Conservation (phyloP, 2,888 invertebrate genomes). For the Hirtodrosophila alboralis region DNA sequence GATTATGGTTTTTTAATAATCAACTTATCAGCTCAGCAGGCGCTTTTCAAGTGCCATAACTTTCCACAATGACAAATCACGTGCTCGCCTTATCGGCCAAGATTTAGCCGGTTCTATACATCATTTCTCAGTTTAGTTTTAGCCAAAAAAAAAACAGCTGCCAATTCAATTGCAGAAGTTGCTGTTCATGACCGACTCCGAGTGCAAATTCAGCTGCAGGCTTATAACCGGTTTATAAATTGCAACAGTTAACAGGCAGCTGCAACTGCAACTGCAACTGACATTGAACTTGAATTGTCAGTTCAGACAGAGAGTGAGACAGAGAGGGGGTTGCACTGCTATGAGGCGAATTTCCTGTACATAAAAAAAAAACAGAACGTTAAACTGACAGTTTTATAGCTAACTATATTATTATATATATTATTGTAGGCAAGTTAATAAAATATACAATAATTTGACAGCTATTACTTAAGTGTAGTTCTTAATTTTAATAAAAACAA, state of each 20-base stretch:
- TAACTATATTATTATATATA: constrained; percentile 52
- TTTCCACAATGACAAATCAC: constrained; percentile 29
- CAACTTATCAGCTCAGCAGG: constrained; percentile 31
- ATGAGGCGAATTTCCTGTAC: constrained; percentile 37
- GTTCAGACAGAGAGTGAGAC: too few species aligned
- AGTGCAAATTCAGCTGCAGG: not conserved
- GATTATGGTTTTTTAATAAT: constrained; percentile 19
- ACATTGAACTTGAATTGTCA: constrained; percentile 69
- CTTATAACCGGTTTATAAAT: constrained; percentile 54
- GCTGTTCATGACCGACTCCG: constrained; percentile 35
- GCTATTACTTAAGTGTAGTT: constrained; percentile 36
- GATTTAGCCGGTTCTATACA: constrained; percentile 35
- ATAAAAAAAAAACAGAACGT: constrained; percentile 15
- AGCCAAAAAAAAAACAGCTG: constrained; percentile 49
- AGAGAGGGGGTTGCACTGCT: constrained; percentile 30
- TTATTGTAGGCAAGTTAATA: constrained; percentile 11
- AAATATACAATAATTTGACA: constrained; percentile 51
- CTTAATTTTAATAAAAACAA: too few species aligned
- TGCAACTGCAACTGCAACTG: constrained; percentile 41
- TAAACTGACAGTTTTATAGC: constrained; percentile 40
- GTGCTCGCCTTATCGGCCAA: constrained; percentile 36
- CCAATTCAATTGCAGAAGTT: constrained; percentile 13
- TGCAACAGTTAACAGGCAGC: constrained; percentile 52
- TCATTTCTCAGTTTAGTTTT: constrained; percentile 6
- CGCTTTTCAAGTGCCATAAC: constrained; percentile 27